Evolutionary conservation across 2,797 vertebrate genomes (phyloP).

Genomic region (Pseudochromis fuscus): DNA sequence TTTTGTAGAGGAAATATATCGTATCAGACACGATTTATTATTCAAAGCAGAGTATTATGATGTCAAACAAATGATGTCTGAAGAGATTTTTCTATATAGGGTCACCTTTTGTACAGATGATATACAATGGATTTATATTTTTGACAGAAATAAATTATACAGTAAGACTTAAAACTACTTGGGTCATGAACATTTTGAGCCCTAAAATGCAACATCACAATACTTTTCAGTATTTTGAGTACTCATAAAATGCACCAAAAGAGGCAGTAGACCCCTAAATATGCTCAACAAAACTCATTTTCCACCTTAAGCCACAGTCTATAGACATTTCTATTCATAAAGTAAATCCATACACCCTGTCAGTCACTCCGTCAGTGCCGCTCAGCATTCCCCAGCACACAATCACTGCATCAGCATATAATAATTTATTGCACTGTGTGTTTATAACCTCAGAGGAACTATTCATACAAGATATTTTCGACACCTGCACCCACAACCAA

Average conservation of each 20-base stretch:
- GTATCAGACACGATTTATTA: not conserved
- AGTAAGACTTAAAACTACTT: not conserved
- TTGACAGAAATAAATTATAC: not conserved
- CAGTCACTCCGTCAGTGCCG: constrained; percentile 23
- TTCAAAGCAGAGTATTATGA: not conserved
- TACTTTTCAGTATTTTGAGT: not conserved
- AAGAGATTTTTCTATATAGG: not conserved
- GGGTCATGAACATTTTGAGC: not conserved
- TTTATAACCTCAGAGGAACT: constrained; percentile 63
- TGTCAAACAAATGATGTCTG: not conserved
- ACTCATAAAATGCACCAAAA: not conserved
- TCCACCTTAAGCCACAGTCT: constrained; percentile 5
- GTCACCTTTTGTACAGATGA: not conserved
- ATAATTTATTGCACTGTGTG: constrained; percentile 47
- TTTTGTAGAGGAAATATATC: not conserved
- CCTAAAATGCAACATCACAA: not conserved
- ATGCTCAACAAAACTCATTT: not conserved
- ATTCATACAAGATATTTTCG: constrained; percentile 67
- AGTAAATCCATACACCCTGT: not conserved
- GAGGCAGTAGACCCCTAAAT: not conserved
- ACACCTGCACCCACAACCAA: constrained; percentile 64
- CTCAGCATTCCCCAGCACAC: constrained; percentile 33
- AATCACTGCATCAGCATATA: constrained; percentile 54
- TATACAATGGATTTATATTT: not conserved
- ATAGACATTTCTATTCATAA: constrained; percentile 5